Percentiles rank a stretch among this genome's conserved stretches.
These are phyloP conservation scores for Halichoeres trimaculatus DNA, from an alignment of 2,113 vertebrate species.

Conservation along the genomic window DNA sequence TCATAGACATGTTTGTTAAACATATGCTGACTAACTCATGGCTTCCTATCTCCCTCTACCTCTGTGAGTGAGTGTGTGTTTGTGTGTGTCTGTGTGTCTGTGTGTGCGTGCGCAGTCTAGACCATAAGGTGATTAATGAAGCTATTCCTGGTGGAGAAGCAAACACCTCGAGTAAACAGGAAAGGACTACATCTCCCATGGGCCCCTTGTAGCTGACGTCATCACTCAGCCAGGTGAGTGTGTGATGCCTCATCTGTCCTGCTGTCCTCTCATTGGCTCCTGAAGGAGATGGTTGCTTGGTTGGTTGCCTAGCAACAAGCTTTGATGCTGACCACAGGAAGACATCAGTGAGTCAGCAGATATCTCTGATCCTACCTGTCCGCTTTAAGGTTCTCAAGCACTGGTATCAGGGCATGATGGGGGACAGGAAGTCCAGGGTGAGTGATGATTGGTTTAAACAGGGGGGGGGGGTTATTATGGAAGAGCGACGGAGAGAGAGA, in stretches of 20 bases:
- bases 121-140: conserved; percentile 40
- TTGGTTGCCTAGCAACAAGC: not conserved
- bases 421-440: not conserved
- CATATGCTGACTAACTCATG: too few relatives aligned
- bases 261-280: conserved; percentile 7
- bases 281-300: not conserved
- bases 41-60: too few relatives aligned
- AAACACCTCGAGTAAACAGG: not conserved
- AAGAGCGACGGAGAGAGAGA: conserved; percentile 6
- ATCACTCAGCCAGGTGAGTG: conserved; percentile 1
- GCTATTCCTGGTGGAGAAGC: conserved; percentile 16
- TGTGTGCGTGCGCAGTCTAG: not conserved
- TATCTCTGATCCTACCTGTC: too few relatives aligned
- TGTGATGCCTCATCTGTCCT: not conserved
- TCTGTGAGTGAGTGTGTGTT: too few relatives aligned
- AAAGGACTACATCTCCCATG: conserved; percentile 15
- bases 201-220: not conserved
- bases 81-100: conserved; percentile 22
- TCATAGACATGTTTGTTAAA: too few relatives aligned
- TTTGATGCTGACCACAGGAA: not conserved
- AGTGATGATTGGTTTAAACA: conserved; percentile 7
- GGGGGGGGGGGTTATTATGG: conserved; percentile 34
- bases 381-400: too few relatives aligned
- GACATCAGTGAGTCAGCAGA: not conserved
- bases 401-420: not conserved